Conservation (phyloP, 2,888 invertebrate species). For the Cerceris rybyensis region DNA sequence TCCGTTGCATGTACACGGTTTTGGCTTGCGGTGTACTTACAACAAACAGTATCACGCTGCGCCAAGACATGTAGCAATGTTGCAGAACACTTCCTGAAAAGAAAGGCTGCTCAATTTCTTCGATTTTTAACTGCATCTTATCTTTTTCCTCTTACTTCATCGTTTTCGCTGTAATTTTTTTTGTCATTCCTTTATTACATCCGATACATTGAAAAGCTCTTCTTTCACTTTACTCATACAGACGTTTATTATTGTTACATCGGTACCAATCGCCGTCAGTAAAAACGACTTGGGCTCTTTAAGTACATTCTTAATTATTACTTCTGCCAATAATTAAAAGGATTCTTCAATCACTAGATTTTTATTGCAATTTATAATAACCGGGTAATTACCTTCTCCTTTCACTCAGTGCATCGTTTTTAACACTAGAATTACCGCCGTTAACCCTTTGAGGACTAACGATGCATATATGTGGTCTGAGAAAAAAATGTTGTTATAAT, state of each 20-base stretch:
- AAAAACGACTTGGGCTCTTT: no score
- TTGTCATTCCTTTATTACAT: neutral
- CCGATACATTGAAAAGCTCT: neutral
- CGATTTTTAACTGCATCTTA: slow-evolving; percentile 17
- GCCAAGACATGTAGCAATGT: slow-evolving; percentile 30
- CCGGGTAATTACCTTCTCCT: slow-evolving; percentile 20
- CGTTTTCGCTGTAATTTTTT: neutral
- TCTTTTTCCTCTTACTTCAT: slow-evolving; percentile 2
- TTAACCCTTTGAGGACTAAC: no score
- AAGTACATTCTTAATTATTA: no score
- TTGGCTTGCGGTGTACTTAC: slow-evolving; percentile 33
- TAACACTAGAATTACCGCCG: no score
- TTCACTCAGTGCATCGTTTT: slow-evolving; percentile 21
- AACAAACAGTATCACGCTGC: slow-evolving; percentile 37
- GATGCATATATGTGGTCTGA: no score
- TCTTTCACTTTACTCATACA: no score
- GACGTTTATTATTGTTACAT: no score
- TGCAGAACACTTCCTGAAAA: slow-evolving; percentile 18
- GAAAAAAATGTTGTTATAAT: no score
- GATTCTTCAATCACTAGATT: no score
- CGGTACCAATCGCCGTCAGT: no score
- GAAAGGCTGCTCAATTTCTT: slow-evolving; percentile 20
- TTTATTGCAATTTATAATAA: no score
- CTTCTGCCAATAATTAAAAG: no score
- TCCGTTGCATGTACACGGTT: slow-evolving; percentile 4